Percentiles rank a stretch among this genome's conserved stretches.
Evolutionary conservation across 2,797 vertebrate genomes (phyloP).

Genomic region (Alectoris magna): DNA sequence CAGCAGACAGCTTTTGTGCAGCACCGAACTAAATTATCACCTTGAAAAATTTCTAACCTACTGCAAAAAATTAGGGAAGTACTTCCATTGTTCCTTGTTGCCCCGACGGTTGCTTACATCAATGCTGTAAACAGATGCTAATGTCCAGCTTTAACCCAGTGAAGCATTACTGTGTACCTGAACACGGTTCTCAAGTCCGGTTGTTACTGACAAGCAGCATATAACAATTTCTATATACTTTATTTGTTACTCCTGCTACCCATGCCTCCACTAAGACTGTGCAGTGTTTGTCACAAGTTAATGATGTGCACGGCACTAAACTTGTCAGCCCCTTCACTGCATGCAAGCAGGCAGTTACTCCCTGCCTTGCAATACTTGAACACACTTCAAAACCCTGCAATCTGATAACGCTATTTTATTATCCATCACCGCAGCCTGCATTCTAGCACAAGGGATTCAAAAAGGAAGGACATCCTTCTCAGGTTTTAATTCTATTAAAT

Average conservation of each 20-base stretch:
- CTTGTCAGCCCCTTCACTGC: fast-evolving
- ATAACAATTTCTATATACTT: not conserved
- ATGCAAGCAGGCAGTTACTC: not conserved
- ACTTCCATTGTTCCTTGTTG: not conserved
- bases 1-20: not conserved
- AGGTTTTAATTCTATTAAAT: too few relatives aligned
- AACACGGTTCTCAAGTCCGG: fast-evolving
- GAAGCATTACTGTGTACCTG: not conserved
- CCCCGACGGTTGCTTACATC: not conserved
- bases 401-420: not conserved
- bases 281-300: not conserved
- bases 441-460: not conserved
- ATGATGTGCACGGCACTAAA: not conserved
- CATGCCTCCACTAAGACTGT: fast-evolving
- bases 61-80: not conserved
- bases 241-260: fast-evolving
- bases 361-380: not conserved
- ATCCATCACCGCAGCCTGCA: not conserved
- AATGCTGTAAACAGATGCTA: not conserved
- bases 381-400: too few relatives aligned
- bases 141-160: not conserved
- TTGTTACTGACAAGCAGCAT: not conserved
- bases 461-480: fast-evolving
- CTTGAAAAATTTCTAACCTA: not conserved
- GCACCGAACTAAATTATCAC: not conserved